These are phyloP conservation scores for Ophioninae sp. DNA, from an alignment of 2,888 invertebrate species.

Conservation along the genomic window DNA sequence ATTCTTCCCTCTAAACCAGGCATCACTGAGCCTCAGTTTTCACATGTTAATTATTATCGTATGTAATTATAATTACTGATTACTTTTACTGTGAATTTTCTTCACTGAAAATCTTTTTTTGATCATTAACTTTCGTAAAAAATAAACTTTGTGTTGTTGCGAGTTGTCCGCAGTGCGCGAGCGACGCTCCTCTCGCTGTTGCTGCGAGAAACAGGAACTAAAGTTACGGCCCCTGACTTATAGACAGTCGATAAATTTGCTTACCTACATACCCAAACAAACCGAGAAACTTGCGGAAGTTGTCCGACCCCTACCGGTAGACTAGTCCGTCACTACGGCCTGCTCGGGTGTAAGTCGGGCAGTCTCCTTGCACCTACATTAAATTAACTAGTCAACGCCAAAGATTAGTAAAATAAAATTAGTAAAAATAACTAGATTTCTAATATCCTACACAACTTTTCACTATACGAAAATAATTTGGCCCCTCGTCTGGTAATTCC, in stretches of 20 bases:
- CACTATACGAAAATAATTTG: not conserved
- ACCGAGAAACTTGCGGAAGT: no score
- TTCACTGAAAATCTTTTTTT: slow-evolving; percentile 13
- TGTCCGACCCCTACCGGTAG: no score
- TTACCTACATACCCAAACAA: no score
- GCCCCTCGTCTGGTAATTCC: not conserved
- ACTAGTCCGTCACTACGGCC: no score
- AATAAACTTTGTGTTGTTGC: slow-evolving; percentile 64
- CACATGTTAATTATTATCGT: slow-evolving; percentile 66
- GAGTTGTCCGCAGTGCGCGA: slow-evolving; percentile 57
- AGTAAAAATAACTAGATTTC: not conserved
- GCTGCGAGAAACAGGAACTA: not conserved
- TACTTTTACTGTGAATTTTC: slow-evolving; percentile 36
- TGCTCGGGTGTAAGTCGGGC: no score
- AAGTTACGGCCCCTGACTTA: not conserved
- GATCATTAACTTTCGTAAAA: slow-evolving; percentile 37
- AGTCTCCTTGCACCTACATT: no score
- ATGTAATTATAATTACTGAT: slow-evolving; percentile 66
- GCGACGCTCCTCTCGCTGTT: not conserved
- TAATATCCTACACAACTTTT: not conserved
- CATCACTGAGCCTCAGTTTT: slow-evolving; percentile 70
- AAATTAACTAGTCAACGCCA: no score
- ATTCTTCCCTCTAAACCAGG: slow-evolving; percentile 79
- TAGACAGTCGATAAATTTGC: not conserved
- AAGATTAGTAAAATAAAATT: no score